These are phyloP conservation scores for Corydoras sp. DNA, from an alignment of 2,113 vertebrate species.

Conservation along the genomic window DNA sequence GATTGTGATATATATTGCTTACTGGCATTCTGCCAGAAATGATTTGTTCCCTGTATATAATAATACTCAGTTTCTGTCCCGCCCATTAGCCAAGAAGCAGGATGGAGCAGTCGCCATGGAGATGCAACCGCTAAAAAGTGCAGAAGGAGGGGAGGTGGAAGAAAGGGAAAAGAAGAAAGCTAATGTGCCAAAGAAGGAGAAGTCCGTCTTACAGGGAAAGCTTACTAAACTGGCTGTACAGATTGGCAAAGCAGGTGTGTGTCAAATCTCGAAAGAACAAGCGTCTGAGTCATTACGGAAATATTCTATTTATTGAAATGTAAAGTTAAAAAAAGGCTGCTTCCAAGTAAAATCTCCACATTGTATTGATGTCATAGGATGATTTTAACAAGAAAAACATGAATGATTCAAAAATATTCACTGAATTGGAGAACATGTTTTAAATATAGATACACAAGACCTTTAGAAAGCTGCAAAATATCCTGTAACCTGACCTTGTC, in stretches of 20 bases:
- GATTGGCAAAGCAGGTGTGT: slow-evolving; percentile 85
- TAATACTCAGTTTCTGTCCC: slow-evolving; percentile 42
- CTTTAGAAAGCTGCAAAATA: no score
- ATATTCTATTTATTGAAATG: no score
- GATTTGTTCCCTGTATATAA: slow-evolving; percentile 39
- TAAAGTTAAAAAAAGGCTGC: no score
- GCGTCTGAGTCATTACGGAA: not conserved
- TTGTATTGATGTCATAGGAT: no score
- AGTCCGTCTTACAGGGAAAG: slow-evolving; percentile 87
- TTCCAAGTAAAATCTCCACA: no score
- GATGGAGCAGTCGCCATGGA: slow-evolving; percentile 87
- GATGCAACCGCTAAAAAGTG: slow-evolving; percentile 89
- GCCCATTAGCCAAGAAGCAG: slow-evolving; percentile 78
- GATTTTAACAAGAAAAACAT: no score
- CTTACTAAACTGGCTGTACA: slow-evolving; percentile 89
- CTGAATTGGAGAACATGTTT: no score
- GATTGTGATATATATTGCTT: slow-evolving; percentile 14
- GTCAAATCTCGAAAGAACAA: slow-evolving; percentile 1
- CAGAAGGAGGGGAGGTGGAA: slow-evolving; percentile 82
- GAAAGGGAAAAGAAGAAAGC: slow-evolving; percentile 82
- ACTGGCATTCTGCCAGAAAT: slow-evolving; percentile 29
- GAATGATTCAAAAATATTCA: no score
- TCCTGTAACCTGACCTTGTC: no score
- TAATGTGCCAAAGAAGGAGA: slow-evolving; percentile 80
- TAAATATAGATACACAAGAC: no score